phyloP scores from a whole-genome alignment of 2,113 vertebrate species.

The Muntiacus muntjak region DNA sequence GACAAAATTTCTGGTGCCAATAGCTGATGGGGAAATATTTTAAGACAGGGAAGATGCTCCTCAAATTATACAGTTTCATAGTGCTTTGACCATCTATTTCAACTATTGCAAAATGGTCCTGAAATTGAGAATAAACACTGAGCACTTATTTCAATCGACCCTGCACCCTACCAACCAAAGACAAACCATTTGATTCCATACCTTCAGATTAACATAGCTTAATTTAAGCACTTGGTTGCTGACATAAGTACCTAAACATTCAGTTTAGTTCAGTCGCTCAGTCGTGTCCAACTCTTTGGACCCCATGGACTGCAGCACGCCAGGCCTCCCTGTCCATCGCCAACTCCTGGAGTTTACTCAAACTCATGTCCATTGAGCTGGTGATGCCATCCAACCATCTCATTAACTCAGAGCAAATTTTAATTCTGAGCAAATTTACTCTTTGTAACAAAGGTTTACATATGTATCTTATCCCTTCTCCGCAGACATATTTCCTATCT shows the following conservation, averaged over 20 bases:
- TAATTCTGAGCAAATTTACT: constrained; percentile 42
- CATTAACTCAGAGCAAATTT: constrained; percentile 38
- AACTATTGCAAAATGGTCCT: constrained; percentile 4
- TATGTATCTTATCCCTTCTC: constrained; percentile 43
- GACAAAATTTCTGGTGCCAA: not conserved
- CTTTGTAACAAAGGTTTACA: constrained; percentile 10
- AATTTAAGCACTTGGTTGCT: constrained; percentile 43
- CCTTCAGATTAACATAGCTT: not conserved
- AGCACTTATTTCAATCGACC: not conserved
- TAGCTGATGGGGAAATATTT: not conserved
- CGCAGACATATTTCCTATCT: constrained; percentile 22
- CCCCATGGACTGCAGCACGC: not conserved
- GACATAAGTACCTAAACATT: not conserved
- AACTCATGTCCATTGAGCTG: not conserved
- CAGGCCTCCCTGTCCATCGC: not conserved
- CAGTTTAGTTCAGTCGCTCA: not conserved
- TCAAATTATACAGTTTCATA: not conserved
- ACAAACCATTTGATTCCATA: not conserved
- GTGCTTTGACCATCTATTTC: not conserved
- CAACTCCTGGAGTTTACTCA: not conserved
- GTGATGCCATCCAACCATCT: not conserved
- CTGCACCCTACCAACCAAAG: not conserved
- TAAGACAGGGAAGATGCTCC: not conserved
- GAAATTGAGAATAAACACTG: constrained; percentile 15
- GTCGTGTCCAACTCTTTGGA: not conserved